Conservation (phyloP, 2,888 invertebrate species). For the Thysanoteuthis rhombus region DNA sequence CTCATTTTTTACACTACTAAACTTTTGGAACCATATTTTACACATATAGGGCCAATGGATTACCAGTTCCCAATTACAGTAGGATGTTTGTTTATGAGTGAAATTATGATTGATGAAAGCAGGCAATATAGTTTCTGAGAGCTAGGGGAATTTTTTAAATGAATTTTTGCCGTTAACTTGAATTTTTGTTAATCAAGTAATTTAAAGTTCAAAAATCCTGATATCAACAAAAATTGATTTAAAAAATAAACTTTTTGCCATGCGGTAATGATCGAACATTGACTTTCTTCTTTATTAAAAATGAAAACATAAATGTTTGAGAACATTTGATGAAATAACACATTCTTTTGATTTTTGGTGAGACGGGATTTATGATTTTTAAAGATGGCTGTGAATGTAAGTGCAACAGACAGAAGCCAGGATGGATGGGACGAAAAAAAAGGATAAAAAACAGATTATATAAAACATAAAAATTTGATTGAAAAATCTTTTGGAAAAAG, state of each 20-base stretch:
- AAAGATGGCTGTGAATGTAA: background rate
- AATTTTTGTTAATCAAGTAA: background rate
- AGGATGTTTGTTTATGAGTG: background rate
- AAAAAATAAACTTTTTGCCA: background rate
- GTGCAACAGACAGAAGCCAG: background rate
- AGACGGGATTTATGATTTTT: background rate
- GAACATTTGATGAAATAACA: background rate
- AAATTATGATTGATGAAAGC: background rate
- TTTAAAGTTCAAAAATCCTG: background rate
- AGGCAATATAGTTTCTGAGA: background rate
- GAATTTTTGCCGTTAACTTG: background rate
- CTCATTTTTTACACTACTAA: too few species aligned
- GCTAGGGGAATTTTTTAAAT: background rate
- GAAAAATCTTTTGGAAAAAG: background rate
- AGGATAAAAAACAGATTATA: background rate
- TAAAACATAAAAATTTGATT: background rate
- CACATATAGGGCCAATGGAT: too few species aligned
- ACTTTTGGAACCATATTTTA: too few species aligned
- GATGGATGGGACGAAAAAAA: background rate
- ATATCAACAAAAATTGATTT: background rate
- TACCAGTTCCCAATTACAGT: background rate
- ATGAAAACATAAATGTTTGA: background rate
- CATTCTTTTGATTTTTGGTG: background rate
- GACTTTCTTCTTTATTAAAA: background rate
- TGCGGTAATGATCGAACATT: background rate